Percentiles rank a stretch among this genome's conserved stretches.
phyloP scores from a whole-genome alignment of 2,888 invertebrate species.

The Dorcus hopei region DNA sequence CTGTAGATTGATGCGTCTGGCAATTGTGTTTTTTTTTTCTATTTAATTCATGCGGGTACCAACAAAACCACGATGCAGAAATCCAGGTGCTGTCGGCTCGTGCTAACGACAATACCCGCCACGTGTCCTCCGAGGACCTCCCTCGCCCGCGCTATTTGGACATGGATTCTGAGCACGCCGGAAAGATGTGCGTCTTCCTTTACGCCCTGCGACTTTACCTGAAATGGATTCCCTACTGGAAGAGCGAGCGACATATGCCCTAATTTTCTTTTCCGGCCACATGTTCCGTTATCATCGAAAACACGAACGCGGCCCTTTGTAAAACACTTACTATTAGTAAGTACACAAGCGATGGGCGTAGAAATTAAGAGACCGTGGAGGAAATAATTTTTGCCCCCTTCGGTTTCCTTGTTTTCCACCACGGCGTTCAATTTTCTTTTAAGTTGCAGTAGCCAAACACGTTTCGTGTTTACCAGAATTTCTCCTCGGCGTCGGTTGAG shows the following conservation, averaged over 20 bases:
- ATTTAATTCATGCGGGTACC: constrained; percentile 11
- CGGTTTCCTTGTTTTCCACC: too few relatives aligned
- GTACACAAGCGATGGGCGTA: too few relatives aligned
- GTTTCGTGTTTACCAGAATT: too few relatives aligned
- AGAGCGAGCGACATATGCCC: constrained; percentile 23
- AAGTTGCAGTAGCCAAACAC: too few relatives aligned
- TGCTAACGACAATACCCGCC: not conserved
- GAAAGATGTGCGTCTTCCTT: constrained; percentile 33
- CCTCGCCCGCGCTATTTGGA: constrained; percentile 20
- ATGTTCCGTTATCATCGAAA: not conserved
- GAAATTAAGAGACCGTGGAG: too few relatives aligned
- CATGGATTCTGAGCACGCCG: constrained; percentile 27
- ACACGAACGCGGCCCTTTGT: not conserved
- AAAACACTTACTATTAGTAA: too few relatives aligned
- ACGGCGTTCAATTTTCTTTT: too few relatives aligned
- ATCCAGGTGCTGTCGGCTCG: constrained; percentile 13
- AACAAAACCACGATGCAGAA: constrained; percentile 6
- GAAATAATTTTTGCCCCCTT: too few relatives aligned
- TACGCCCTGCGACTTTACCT: constrained; percentile 27
- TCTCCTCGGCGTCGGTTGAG: too few relatives aligned
- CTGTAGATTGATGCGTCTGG: not conserved
- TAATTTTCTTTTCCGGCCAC: not conserved
- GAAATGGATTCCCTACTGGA: constrained; percentile 20
- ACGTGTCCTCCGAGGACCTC: constrained; percentile 17
- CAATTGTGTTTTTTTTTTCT: too few relatives aligned